Base-by-base conservation (phyloP, 2,888 invertebrate species). In the Heliconius ismenius region DNA sequence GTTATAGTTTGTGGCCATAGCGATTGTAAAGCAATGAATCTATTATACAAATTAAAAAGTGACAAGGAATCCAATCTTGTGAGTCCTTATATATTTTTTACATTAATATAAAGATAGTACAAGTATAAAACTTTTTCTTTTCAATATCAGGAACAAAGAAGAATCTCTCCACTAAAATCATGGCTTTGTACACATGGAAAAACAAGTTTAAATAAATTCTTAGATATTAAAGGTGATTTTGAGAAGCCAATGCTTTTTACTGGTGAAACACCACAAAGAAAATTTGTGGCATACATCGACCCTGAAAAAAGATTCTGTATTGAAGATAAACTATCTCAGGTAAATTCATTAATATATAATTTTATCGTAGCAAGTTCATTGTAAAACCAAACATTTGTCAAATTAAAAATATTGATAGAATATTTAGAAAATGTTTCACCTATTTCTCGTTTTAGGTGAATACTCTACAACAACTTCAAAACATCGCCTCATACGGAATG, bases 1-100 rank as follows among this genome's bases (percentile, higher is more conserved):
- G 96, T 99, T 63, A 97, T 99, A 80, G 98, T 99, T 4, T 99
- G 99, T 87, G 99, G 99, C 0, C 99, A 99, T 88, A 98, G 99
- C 79, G 99, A 99, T 88, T 99, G 99, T 89, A 99, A 99, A 95
- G 99, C 99, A 4, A 99, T 99, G 97, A 98, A 98, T 95, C 95
- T 98, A 76, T 93, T 99, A 3, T 97, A 98, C 88, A 96, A 96
- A 84, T 91, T 99, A 76, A 96, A 96, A 85, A 97, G 97, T 91
- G 96, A 96, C 81, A 96, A 97, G 86, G 96, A 97, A 89, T 95
- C 97, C 4, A 92, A 88, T 84, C 83, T 85, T 79, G 93, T 92
- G 84, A 88, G 92, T 86, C 10, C 10, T 58, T n/a, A 81, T 62
- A 39, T 73, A 26, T 62, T 72, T 60, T 28, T 39, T 76, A 69